Base-by-base conservation (phyloP, 2,888 invertebrate species). In the Merodon equestris region DNA sequence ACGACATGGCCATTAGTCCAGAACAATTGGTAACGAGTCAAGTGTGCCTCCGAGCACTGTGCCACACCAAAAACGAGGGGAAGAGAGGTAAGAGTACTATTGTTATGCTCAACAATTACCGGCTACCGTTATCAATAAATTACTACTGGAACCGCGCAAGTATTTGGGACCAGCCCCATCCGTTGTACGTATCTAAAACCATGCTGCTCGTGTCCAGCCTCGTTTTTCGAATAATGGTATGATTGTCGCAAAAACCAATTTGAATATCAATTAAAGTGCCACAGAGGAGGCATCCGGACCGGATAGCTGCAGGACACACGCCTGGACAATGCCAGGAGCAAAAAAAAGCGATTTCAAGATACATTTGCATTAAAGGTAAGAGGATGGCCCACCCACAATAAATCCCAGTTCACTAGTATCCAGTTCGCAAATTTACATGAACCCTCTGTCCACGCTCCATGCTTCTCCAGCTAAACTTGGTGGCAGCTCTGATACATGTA, bases 81-180 rank as follows among this genome's bases (percentile, higher is more conserved):
- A 40, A 27, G 27, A 27, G 27, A 47, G 9, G 12, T 15, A 45
- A 14, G 15, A 13, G 19, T n/a, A 44, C 50, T 54, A 72, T 72
- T 66, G 72, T 67, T 40, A 40, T 47, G 45, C 38, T 15, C 7
- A 64, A 64, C 70, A 53, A 57, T n/a, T 54, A 53, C 58, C 58
- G 45, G 53, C 18, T 51, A 61, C 67, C 74, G 74, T 74, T 79
- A 70, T 79, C 79, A 79, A 79, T 79, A 79, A 79, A 79, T 79
- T 64, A 74, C 64, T 54, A 63, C 64, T 54, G 45, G 64, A 60
- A 38, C 79, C 79, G 70, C 79, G 68, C 79, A 79, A 74, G 74
- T 58, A 60, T 17, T 44, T 50, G 34, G 58, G 38, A 36, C 51
- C 51, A 27, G 27, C 53, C 57, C 47, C 3, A 27, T 27, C 27